Percentiles rank a stretch among this genome's conserved stretches.
phyloP scores from a whole-genome alignment of 2,797 vertebrate genomes.

The Menidia menidia region DNA sequence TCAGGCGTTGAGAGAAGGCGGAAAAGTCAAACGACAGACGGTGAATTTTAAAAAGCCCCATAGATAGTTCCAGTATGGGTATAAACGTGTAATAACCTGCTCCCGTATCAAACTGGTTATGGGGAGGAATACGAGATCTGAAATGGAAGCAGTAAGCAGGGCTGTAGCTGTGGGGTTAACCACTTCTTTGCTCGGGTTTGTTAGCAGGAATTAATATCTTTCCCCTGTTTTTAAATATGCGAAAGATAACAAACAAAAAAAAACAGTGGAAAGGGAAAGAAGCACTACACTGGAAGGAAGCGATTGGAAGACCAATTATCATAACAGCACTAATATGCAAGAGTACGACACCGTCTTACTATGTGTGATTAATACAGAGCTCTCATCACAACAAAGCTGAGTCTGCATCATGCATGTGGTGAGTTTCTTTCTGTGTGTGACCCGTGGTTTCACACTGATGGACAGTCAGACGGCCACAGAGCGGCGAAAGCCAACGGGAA shows the following conservation, averaged over 20 bases:
- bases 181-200: not conserved
- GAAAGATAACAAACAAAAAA: not conserved
- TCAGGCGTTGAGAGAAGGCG: conserved; percentile 21
- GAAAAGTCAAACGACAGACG: conserved; percentile 23
- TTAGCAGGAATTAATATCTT: conserved; percentile 6
- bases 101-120: conserved; percentile 1
- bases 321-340: conserved; percentile 14
- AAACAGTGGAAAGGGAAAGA: not conserved
- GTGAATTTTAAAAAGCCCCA: conserved; percentile 23
- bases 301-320: conserved; percentile 35
- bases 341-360: conserved; percentile 6
- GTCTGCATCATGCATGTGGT: conserved; percentile 23
- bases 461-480: conserved; percentile 25
- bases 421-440: not conserved
- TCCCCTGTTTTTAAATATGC: too few species aligned
- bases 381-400: conserved; percentile 20
- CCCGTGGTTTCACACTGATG: conserved; percentile 16
- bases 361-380: conserved; percentile 19
- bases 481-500: conserved; percentile 18
- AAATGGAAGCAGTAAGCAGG: not conserved
- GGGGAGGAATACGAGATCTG: not conserved
- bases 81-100: not conserved
- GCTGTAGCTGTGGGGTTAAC: not conserved
- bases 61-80: conserved; percentile 39
- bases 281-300: not conserved